These are phyloP conservation scores for Eidolon helvum DNA, from an alignment of 2,113 vertebrate genomes.

Conservation along the genomic window DNA sequence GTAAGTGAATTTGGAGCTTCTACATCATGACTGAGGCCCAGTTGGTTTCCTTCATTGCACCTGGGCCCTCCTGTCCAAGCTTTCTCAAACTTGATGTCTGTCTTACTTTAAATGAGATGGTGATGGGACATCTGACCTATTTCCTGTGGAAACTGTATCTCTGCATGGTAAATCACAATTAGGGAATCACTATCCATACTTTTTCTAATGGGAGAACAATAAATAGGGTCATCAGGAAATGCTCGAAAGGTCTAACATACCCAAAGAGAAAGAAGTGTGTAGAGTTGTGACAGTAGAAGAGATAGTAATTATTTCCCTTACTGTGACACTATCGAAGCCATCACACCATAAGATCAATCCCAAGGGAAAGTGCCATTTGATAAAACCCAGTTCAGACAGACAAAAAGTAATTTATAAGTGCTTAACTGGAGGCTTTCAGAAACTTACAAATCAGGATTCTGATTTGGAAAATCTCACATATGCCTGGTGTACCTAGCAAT, in stretches of 20 bases:
- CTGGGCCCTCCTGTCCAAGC: background rate
- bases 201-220: background rate
- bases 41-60: background rate
- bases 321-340: accelerated
- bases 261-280: background rate
- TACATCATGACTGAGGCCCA: background rate
- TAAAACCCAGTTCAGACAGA: background rate
- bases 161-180: background rate
- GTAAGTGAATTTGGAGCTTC: background rate
- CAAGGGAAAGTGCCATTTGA: background rate
- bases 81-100: background rate
- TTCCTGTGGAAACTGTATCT: background rate
- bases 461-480: background rate
- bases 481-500: background rate
- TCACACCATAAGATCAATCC: background rate
- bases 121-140: too few relatives aligned
- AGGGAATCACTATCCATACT: background rate
- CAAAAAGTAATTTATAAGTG: background rate
- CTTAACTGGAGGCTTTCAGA: background rate
- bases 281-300: background rate
- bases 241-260: background rate
- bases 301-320: background rate
- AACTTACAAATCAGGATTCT: background rate
- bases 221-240: background rate
- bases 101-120: background rate